These are phyloP conservation scores for Tiliacea citrago DNA, from an alignment of 2,888 invertebrate genomes.

Conservation along the genomic window DNA sequence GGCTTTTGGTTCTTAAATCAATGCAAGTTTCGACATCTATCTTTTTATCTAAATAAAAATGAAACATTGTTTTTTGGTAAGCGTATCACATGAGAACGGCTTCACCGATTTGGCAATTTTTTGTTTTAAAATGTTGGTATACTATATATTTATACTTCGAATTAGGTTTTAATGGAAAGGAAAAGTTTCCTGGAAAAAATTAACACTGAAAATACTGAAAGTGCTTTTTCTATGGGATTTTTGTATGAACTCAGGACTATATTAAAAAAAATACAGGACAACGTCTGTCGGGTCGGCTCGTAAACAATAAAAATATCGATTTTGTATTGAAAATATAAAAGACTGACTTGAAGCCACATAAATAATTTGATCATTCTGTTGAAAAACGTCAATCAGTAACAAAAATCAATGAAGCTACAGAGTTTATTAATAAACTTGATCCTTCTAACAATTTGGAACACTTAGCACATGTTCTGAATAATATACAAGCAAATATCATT, in stretches of 20 bases:
- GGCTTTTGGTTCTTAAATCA: background rate
- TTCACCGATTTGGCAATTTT: too few relatives aligned
- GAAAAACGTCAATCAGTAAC: background rate
- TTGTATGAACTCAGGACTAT: too few relatives aligned
- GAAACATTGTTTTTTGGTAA: too few relatives aligned
- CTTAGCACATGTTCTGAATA: conserved; percentile 40
- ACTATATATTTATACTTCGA: too few relatives aligned
- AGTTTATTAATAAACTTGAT: background rate
- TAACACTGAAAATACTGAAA: background rate
- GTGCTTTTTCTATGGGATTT: too few relatives aligned
- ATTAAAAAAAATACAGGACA: too few relatives aligned
- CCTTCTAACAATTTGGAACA: conserved; percentile 11
- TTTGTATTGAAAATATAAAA: background rate
- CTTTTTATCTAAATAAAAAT: too few relatives aligned
- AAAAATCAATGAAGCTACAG: background rate
- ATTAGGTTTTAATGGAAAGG: too few relatives aligned
- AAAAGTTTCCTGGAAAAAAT: too few relatives aligned
- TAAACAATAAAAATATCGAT: background rate
- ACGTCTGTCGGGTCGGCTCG: too few relatives aligned
- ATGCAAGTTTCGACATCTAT: background rate
- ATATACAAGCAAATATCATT: conserved; percentile 34
- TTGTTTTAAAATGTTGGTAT: too few relatives aligned
- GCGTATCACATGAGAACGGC: too few relatives aligned
- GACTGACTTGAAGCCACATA: background rate
- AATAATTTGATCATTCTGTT: background rate